These are phyloP conservation scores for Porites cylindrica DNA, from an alignment of 92 coral and sea anemone genomes.

Conservation along the genomic window DNA sequence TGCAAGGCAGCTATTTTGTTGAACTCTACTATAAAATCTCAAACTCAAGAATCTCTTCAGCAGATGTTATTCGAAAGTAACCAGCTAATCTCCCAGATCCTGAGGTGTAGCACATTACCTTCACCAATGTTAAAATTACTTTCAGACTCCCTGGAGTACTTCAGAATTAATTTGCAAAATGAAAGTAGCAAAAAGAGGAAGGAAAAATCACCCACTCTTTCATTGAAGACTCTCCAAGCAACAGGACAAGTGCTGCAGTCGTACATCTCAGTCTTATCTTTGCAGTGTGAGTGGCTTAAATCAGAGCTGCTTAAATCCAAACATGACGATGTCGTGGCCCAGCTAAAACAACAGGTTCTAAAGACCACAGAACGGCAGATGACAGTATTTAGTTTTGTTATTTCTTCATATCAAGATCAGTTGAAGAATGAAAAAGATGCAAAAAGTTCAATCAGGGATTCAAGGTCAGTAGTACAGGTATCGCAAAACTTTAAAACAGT, in stretches of 20 bases:
- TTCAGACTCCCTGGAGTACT: conserved; percentile 61
- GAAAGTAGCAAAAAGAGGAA: conserved; percentile 1
- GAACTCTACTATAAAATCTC: background rate
- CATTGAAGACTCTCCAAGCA: conserved; percentile 42
- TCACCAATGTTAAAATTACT: conserved; percentile 9
- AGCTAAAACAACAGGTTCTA: conserved; percentile 63
- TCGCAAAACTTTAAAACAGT: too few relatives aligned
- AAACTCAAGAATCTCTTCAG: background rate
- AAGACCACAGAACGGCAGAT: conserved; percentile 66
- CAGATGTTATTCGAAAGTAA: conserved; percentile 3
- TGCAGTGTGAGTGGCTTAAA: conserved; percentile 36
- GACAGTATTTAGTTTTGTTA: conserved; percentile 64
- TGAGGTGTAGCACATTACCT: background rate
- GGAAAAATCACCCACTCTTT: background rate
- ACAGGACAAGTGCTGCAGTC: conserved; percentile 22
- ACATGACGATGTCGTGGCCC: conserved; percentile 17
- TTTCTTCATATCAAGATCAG: conserved; percentile 64
- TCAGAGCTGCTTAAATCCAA: conserved; percentile 5
- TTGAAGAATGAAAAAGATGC: conserved; percentile 41
- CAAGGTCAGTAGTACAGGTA: conserved; percentile 12
- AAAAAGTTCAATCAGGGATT: background rate
- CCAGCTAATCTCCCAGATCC: background rate
- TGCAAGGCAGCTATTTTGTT: conserved; percentile 39
- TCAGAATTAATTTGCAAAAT: conserved; percentile 56
- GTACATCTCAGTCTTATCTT: conserved; percentile 31